Evolutionary conservation across 2,888 invertebrate genomes (phyloP).

Genomic region (Epirrita christyi): DNA sequence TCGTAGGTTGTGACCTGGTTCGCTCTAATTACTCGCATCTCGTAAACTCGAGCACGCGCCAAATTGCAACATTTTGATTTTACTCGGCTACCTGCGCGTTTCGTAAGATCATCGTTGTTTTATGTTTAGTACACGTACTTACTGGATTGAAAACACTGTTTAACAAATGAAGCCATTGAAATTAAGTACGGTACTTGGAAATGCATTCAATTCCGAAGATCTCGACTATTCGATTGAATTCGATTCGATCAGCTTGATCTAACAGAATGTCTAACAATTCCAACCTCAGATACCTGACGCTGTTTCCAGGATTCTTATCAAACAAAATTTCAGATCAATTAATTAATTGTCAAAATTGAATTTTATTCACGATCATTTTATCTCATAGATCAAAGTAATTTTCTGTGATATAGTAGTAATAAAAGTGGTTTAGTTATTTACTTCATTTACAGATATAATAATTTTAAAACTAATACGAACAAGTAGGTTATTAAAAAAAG

Average conservation of each 20-base stretch:
- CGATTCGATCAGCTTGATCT: not conserved
- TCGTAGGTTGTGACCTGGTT: conserved; percentile 44
- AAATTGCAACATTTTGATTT: conserved; percentile 52
- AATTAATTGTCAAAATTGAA: no score
- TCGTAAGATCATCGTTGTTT: conserved; percentile 35
- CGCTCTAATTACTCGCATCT: conserved; percentile 58
- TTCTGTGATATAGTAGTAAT: no score
- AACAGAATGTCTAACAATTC: not conserved
- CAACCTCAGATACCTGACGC: no score
- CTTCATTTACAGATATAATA: no score
- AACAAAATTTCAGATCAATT: not conserved
- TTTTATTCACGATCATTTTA: no score
- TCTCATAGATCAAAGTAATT: no score
- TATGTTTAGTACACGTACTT: conserved; percentile 19
- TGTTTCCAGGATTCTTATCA: not conserved
- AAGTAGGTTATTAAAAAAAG: no score
- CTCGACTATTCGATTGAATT: conserved; percentile 11
- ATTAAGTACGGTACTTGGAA: conserved; percentile 17
- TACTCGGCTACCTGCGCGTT: conserved; percentile 41
- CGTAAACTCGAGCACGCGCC: conserved; percentile 60
- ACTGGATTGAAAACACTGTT: conserved; percentile 16
- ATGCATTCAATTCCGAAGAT: conserved; percentile 9
- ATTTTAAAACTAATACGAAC: no score
- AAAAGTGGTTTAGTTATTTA: no score
- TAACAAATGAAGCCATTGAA: conserved; percentile 16